Evolutionary conservation across 2,888 invertebrate genomes (phyloP).

Genomic region (Apodemia duryi): DNA sequence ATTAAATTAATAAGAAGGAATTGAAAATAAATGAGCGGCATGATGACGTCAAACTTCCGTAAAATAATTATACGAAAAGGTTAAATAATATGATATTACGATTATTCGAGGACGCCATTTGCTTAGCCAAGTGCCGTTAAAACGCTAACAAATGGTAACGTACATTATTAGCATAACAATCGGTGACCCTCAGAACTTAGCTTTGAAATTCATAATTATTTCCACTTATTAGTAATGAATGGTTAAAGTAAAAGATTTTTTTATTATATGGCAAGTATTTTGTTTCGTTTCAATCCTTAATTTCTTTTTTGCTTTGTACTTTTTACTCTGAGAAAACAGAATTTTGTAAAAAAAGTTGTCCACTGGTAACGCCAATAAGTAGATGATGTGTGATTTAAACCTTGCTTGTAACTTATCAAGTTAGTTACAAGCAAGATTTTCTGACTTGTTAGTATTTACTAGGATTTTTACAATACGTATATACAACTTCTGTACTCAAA

Average conservation of each 20-base stretch:
- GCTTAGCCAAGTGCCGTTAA: constrained; percentile 6
- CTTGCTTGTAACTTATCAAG: no score
- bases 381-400: no score
- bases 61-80: background rate
- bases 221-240: background rate
- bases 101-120: constrained; percentile 4
- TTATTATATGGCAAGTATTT: background rate
- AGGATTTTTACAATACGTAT: no score
- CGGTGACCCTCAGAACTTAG: background rate
- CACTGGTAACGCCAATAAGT: no score
- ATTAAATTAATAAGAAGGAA: no score
- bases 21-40: background rate
- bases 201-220: constrained; percentile 4
- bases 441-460: no score
- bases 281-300: background rate
- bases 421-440: no score
- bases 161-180: constrained; percentile 1
- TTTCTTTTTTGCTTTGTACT: no score
- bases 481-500: no score
- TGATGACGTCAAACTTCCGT: background rate
- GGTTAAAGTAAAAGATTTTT: background rate
- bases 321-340: no score
- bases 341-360: no score
- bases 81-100: background rate
- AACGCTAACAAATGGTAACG: background rate